phyloP scores from a whole-genome alignment of 1,140 invertebrate genomes.

The Plectrocnemia conspersa region DNA sequence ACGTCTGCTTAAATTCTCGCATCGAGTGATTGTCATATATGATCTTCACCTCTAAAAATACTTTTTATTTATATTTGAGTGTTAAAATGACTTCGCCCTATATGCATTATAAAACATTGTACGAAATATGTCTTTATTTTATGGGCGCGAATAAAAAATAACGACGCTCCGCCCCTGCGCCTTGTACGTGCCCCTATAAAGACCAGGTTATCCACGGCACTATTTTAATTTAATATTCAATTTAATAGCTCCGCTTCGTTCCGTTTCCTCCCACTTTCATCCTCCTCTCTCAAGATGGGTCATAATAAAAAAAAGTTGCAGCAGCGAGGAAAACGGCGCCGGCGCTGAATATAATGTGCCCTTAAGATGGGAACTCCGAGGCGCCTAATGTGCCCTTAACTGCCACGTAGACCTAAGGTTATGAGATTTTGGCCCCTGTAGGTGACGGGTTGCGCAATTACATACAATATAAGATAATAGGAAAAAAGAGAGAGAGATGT shows the following conservation, averaged over 20 bases:
- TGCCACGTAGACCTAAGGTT: not conserved
- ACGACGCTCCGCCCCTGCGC: not conserved
- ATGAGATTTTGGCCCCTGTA: not conserved
- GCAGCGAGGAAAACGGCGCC: not conserved
- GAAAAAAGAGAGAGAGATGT: too few species aligned
- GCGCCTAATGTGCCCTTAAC: too few species aligned
- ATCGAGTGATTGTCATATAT: too few species aligned
- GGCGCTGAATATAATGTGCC: not conserved
- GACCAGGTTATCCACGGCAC: not conserved
- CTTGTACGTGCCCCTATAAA: not conserved
- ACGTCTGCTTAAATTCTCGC: too few species aligned
- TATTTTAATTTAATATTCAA: slow-evolving; percentile 12
- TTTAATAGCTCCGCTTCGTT: not conserved
- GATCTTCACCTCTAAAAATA: too few species aligned
- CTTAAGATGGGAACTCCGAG: not conserved
- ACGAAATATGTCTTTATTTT: too few species aligned
- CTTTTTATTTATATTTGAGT: too few species aligned
- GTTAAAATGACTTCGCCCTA: too few species aligned
- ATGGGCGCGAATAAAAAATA: too few species aligned
- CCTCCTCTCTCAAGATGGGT: too few species aligned
- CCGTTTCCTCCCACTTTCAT: not conserved
- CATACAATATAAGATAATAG: too few species aligned
- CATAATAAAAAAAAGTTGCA: not conserved
- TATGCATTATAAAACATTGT: too few species aligned
- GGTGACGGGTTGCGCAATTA: not conserved